Percentiles rank a stretch among this genome's conserved stretches.
Evolutionary conservation across 1,140 invertebrate genomes (phyloP).

Genomic region (Lysiphlebus fabarum): DNA sequence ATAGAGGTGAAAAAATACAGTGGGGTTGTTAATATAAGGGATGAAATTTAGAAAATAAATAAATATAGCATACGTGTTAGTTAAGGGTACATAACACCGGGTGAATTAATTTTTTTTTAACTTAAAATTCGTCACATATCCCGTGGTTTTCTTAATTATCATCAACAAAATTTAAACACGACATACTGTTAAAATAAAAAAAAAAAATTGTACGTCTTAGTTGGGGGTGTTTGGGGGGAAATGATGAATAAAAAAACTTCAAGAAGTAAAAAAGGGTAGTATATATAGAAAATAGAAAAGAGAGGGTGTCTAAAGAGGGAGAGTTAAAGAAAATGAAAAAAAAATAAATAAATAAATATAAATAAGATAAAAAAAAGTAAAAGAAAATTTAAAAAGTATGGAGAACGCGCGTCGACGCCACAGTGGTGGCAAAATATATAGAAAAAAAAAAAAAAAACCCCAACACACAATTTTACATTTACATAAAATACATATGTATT

Average conservation of each 20-base stretch:
- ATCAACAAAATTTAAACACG: conserved; percentile 55
- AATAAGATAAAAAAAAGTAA: too few relatives aligned
- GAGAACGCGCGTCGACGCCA: too few relatives aligned
- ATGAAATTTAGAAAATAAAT: conserved; percentile 2
- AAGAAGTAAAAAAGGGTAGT: conserved; percentile 13
- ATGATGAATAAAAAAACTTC: conserved; percentile 21
- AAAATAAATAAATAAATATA: too few relatives aligned
- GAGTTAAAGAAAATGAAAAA: neutral
- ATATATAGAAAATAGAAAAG: conserved; percentile 20
- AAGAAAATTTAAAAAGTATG: too few relatives aligned
- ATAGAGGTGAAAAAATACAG: too few relatives aligned
- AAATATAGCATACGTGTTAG: neutral
- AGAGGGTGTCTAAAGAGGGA: conserved; percentile 5
- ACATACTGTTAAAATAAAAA: conserved; percentile 33
- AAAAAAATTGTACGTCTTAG: neutral
- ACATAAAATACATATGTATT: too few relatives aligned
- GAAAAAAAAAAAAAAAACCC: too few relatives aligned
- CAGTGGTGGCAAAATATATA: too few relatives aligned
- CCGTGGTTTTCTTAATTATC: conserved; percentile 55
- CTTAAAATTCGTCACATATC: conserved; percentile 32
- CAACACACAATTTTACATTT: too few relatives aligned
- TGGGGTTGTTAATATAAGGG: neutral
- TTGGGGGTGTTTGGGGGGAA: conserved; percentile 11
- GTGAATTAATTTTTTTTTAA: neutral
- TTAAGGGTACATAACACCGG: neutral